Base-by-base conservation (phyloP, 2,113 vertebrate species). In the Xyrauchen texanus region DNA sequence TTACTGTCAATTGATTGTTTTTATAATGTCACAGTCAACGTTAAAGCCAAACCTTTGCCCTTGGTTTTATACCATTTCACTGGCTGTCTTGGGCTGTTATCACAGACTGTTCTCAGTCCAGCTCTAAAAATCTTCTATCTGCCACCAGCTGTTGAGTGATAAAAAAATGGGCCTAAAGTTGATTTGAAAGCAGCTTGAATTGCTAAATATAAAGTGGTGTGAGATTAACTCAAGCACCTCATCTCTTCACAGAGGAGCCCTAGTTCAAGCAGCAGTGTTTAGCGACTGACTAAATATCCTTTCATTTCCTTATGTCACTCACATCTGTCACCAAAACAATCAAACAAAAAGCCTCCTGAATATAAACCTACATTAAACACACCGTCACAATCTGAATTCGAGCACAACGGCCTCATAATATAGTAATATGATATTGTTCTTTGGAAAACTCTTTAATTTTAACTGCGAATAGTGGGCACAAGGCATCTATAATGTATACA, bases 381-480 rank as follows among this genome's bases (percentile, higher is more conserved):
- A 8, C 6, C 7, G 6, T 77, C 51, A 34, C 16, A 8, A 60
- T 12, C 65, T 42, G 55, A 4, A 13, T 34, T 49, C 55, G 4
- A 16, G 64, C 16, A 7, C 52, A 68, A 69, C 15, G 15, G 11
- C 58, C 64, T 65, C 47, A 65, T 63, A 70, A 71, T 47, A 13
- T 61, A 15, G 45, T 65, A 79, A 79, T 7, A 63, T 49, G 5
- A 79, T 58, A 47, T 9, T 16, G 10, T 72, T 15, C 68, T 57
- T 47, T 44, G 70, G 68, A 79, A 71, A 79, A 70, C 66, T 64
- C 52, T 79, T 73, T 70, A 9, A 71, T 71, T 79, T 72, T 65
- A 66, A 55, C 78, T 65, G 68, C 7, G 44, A 72, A 72, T 65
- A 21, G 6, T 8, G 2, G 60, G 66, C 51, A 57, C 60, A 45